Percentiles rank a stretch among this genome's conserved stretches.
Evolutionary conservation across 2,113 vertebrate genomes (phyloP).

Genomic region (Mandrillus leucophaeus): DNA sequence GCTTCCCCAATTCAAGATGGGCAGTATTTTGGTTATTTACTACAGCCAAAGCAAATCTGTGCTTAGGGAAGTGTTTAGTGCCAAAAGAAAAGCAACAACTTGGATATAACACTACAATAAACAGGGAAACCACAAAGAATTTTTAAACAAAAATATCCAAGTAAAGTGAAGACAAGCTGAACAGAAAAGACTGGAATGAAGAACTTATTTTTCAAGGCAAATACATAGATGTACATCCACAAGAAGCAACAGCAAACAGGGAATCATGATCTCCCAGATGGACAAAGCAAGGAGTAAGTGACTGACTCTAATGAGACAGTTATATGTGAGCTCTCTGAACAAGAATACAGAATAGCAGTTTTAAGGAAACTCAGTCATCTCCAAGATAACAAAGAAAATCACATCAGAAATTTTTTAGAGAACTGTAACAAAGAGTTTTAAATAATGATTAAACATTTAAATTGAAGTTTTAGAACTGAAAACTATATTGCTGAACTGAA

Average conservation of each 20-base stretch:
- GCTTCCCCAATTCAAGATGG: not conserved
- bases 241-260: not conserved
- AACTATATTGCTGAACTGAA: not conserved
- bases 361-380: not conserved
- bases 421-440: not conserved
- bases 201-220: not conserved
- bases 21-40: accelerated
- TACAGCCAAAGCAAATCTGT: not conserved
- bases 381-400: not conserved
- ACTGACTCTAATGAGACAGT: not conserved
- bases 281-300: not conserved
- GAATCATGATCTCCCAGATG: not conserved
- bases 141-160: not conserved
- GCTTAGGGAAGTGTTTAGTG: not conserved
- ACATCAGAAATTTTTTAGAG: not conserved
- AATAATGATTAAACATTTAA: not conserved
- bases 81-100: not conserved
- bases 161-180: not conserved
- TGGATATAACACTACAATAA: not conserved
- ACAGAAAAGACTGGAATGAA: not conserved
- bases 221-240: not conserved
- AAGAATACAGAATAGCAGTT: not conserved
- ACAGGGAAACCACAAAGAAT: not conserved
- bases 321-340: not conserved
- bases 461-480: not conserved